Base-by-base conservation (phyloP, 2,888 invertebrate species). In the Idaea biselata region DNA sequence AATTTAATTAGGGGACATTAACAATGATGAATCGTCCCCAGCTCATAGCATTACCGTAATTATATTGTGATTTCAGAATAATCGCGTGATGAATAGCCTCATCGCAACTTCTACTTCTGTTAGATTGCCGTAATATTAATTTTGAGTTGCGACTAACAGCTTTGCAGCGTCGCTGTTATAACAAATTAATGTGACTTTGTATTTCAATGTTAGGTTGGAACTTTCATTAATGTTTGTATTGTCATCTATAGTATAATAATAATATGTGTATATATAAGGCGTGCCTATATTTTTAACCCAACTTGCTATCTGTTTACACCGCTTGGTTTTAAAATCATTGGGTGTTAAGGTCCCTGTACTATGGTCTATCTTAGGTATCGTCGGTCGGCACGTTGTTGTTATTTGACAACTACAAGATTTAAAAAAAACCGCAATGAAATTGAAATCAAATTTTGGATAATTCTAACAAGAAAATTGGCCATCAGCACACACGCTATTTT, bases 21-120 rank as follows among this genome's bases (percentile, higher is more conserved):
- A 81, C 79, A 77, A 81, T 86, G 87, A 88, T 82, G 80, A 85
- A 86, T 86, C 76, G 80, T 73, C 68, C 69, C 68, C 74, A 73
- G 79, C 77, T 78, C 71, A 66, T 70, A 72, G 80, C 79, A 83
- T 86, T 86, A 82, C 79, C 78, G 84, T 84, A 84, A 87, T 88
- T 86, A 87, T 87, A 85, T 84, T 83, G 84, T 87, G 87, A 87
- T 88, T 87, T 83, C 79, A 78, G 81, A 83, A 85, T 87, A 86
- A 88, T 87, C 84, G 79, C 78, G 75, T 88, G 85, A 89, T 86
- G 78, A 85, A 88, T 87, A 79, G 79, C 69, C 71, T 70, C 71
- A 72, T 74, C 70, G 73, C 72, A 81, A 83, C 77, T 82, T 82
- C 75, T 74, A 78, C 78, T 81, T 81, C 74, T 77, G 82, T 76